phyloP scores from a whole-genome alignment of 2,113 vertebrate genomes.

The Otolemur garnettii region DNA sequence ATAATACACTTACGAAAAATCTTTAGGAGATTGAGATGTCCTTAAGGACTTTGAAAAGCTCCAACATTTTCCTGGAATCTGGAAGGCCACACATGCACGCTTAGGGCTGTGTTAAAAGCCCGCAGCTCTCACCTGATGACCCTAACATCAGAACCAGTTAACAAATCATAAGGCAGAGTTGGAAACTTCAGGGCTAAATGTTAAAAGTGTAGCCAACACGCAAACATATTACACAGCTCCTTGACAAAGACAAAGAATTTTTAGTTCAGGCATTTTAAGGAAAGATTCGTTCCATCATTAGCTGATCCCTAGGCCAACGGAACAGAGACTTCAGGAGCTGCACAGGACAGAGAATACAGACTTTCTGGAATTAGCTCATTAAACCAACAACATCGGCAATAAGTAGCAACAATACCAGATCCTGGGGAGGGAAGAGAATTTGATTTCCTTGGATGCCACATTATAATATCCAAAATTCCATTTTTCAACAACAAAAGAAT shows the following conservation, averaged over 20 bases:
- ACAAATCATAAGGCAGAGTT: background rate
- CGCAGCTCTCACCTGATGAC: background rate
- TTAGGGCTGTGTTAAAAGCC: background rate
- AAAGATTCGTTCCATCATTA: background rate
- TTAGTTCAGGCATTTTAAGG: background rate
- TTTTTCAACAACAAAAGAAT: background rate
- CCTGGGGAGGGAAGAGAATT: background rate
- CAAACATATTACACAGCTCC: background rate
- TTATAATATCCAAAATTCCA: background rate
- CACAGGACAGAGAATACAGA: background rate
- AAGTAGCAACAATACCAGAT: background rate
- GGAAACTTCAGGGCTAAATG: background rate
- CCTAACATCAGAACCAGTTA: background rate
- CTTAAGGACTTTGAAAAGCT: background rate
- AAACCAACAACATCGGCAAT: background rate
- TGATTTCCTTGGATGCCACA: background rate
- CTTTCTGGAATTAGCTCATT: background rate
- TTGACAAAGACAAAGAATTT: background rate
- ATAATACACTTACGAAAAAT: background rate
- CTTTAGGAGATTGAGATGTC: background rate
- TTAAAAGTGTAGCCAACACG: background rate
- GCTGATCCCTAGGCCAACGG: too few species aligned
- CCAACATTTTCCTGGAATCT: background rate
- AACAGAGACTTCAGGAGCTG: background rate
- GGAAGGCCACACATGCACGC: background rate